These are phyloP conservation scores for Myopa tessellatipennis DNA, from an alignment of 2,888 invertebrate species.

Conservation along the genomic window DNA sequence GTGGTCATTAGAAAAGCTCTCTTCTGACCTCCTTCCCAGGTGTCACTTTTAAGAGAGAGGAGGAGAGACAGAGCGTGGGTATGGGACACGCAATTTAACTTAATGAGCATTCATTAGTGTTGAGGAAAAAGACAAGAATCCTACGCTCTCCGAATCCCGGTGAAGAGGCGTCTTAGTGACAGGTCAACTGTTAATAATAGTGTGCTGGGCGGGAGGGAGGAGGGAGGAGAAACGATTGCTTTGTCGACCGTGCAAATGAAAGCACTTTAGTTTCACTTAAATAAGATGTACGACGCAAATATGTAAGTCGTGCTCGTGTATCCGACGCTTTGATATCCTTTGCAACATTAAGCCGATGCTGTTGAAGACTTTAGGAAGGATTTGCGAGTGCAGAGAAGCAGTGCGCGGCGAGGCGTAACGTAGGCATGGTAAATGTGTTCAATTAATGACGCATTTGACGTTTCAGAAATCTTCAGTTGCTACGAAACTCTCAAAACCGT, in stretches of 20 bases:
- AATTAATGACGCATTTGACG: constrained; percentile 12
- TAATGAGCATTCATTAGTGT: constrained; percentile 29
- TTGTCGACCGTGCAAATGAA: background rate
- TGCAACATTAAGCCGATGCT: too few species aligned
- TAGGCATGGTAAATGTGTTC: background rate
- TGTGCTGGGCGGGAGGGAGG: background rate
- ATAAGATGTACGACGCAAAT: constrained; percentile 5
- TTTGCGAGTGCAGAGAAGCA: background rate
- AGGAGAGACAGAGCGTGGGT: too few species aligned
- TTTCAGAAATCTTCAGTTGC: too few species aligned
- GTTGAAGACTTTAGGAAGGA: background rate
- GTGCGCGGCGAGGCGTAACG: background rate
- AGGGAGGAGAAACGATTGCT: background rate
- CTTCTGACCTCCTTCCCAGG: background rate
- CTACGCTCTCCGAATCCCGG: background rate
- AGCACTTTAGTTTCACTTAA: constrained; percentile 15
- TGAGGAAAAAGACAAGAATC: background rate
- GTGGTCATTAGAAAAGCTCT: background rate
- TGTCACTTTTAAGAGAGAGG: background rate
- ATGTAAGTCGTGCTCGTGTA: too few species aligned
- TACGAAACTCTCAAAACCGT: too few species aligned
- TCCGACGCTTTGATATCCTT: too few species aligned
- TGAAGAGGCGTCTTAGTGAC: background rate
- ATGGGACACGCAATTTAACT: background rate
- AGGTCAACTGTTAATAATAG: constrained; percentile 7